These are phyloP conservation scores for Urocynchramus pylzowi DNA, from an alignment of 2,113 vertebrate genomes.

Conservation along the genomic window DNA sequence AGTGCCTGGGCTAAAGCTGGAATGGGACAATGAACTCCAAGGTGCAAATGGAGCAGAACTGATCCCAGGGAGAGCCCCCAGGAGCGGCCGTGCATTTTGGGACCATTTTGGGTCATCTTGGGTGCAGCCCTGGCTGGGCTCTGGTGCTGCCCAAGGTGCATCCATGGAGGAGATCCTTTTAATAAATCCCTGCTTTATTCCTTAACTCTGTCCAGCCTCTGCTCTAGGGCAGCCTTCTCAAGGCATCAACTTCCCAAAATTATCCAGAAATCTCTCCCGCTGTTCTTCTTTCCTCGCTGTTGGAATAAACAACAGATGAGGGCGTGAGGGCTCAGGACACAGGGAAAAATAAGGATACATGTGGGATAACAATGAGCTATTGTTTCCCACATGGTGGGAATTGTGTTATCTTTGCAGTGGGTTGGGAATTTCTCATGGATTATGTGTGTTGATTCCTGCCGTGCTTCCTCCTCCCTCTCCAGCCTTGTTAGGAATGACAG, in stretches of 20 bases:
- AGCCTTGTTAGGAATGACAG: neutral
- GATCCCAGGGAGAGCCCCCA: too few relatives aligned
- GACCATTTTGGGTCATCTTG: too few relatives aligned
- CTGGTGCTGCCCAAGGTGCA: too few relatives aligned
- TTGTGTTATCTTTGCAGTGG: neutral
- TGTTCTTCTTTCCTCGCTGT: neutral
- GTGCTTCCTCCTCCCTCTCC: neutral
- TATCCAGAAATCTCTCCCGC: rapidly evolving
- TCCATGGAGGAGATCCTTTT: too few relatives aligned
- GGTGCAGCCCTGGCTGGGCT: too few relatives aligned
- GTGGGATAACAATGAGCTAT: neutral
- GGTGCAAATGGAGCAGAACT: too few relatives aligned
- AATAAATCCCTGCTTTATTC: neutral
- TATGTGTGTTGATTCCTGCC: neutral
- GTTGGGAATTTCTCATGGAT: neutral
- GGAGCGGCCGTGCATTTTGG: too few relatives aligned
- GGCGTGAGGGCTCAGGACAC: neutral
- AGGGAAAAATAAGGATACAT: rapidly evolving
- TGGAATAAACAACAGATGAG: neutral
- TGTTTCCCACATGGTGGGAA: neutral
- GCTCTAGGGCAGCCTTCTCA: neutral
- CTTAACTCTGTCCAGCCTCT: neutral
- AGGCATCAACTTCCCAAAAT: neutral
- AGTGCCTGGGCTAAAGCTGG: too few relatives aligned
- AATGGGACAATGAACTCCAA: too few relatives aligned